phyloP scores from a whole-genome alignment of 2,113 vertebrate genomes.

The Bufo gargarizans region DNA sequence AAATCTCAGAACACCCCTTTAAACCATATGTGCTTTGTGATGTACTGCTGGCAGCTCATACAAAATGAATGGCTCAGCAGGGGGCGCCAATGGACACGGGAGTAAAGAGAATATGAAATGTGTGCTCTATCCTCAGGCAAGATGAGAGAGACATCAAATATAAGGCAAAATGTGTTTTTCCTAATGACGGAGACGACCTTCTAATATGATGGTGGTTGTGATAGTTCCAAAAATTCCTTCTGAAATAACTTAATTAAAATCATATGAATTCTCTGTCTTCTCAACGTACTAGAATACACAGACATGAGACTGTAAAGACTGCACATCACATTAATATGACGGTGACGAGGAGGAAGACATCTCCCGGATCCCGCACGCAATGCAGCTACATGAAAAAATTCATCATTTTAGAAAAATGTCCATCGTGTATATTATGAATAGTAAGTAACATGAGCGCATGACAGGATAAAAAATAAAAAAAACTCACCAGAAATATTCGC shows the following conservation, averaged over 20 bases:
- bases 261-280: background rate
- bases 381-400: background rate
- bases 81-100: background rate
- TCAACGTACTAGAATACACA: background rate
- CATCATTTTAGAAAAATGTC: conserved; percentile 2
- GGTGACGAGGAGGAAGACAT: background rate
- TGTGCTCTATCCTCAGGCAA: background rate
- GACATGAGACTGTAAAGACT: background rate
- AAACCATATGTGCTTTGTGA: too few species aligned
- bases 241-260: background rate
- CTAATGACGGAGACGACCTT: background rate
- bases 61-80: background rate
- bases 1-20: too few species aligned
- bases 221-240: background rate
- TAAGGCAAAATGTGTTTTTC: background rate
- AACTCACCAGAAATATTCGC: conserved; percentile 96
- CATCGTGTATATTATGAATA: conserved; percentile 29
- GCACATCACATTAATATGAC: background rate
- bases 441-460: background rate
- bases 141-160: background rate
- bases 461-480: background rate
- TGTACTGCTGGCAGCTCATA: background rate
- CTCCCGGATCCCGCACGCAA: background rate
- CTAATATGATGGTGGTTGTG: background rate
- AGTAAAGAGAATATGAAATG: background rate